These are phyloP conservation scores for Venustaconcha ellipsiformis DNA, from an alignment of 1,140 invertebrate species.

Conservation along the genomic window DNA sequence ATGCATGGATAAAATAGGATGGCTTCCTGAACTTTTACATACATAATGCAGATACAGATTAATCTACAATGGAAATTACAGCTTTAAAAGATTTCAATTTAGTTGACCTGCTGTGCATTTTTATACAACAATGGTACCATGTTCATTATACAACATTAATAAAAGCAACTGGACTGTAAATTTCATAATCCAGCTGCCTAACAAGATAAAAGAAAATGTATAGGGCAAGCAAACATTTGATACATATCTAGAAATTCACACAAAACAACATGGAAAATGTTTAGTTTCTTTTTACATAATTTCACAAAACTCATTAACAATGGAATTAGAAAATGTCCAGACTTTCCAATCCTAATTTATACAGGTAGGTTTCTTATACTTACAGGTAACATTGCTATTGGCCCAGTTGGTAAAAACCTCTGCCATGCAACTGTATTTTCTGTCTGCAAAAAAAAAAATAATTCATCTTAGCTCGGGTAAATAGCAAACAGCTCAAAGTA, in stretches of 20 bases:
- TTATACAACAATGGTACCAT: too few relatives aligned
- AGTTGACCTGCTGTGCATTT: too few relatives aligned
- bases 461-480: constrained; percentile 2
- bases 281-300: background rate
- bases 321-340: background rate
- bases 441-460: constrained; percentile 70
- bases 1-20: too few relatives aligned
- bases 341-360: too few relatives aligned
- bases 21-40: too few relatives aligned
- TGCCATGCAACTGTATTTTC: constrained; percentile 95
- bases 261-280: background rate
- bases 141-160: too few relatives aligned
- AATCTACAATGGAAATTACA: too few relatives aligned
- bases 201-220: background rate
- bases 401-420: constrained; percentile 90
- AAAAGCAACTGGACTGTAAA: background rate
- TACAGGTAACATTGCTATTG: constrained; percentile 91
- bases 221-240: background rate
- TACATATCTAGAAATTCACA: background rate
- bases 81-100: too few relatives aligned
- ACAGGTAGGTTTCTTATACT: constrained; percentile 62
- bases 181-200: too few relatives aligned
- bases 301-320: background rate
- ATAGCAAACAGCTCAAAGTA: too few relatives aligned
- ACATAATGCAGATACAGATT: too few relatives aligned